Evolutionary conservation across 2,888 invertebrate species (phyloP).

Genomic region (Eupithecia vulgata): DNA sequence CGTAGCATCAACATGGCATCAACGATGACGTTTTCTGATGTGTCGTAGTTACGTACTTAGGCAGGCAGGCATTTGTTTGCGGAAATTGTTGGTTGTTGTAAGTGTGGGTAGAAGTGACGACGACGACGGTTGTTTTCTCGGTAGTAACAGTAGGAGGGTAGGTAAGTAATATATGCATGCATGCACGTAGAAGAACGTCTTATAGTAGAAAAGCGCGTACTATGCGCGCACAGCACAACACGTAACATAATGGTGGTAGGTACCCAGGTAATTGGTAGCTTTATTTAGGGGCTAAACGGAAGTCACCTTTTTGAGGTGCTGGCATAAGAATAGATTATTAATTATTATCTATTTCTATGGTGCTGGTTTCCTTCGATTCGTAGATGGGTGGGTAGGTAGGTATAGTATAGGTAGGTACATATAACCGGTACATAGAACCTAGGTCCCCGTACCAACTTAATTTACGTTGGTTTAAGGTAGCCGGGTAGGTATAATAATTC

Average conservation of each 20-base stretch:
- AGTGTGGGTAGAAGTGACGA: not conserved
- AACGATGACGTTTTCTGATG: not conserved
- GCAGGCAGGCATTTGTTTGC: not conserved
- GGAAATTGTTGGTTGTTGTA: constrained; percentile 1
- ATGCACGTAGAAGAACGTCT: not conserved
- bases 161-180: not conserved
- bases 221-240: not conserved
- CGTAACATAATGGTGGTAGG: not conserved
- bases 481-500: no score
- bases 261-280: not conserved
- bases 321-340: no score
- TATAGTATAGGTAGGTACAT: no score
- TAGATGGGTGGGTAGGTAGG: no score
- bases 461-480: no score
- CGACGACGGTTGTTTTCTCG: not conserved
- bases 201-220: not conserved
- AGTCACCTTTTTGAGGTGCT: constrained; percentile 1
- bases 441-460: no score
- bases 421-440: no score
- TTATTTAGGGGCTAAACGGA: not conserved
- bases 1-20: not conserved
- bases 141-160: not conserved
- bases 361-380: no score
- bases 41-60: not conserved
- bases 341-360: no score